Evolutionary conservation across 2,888 invertebrate genomes (phyloP), one percentile per base, ranked within the genome.

Genomic region (Tipula vernalis): DNA sequence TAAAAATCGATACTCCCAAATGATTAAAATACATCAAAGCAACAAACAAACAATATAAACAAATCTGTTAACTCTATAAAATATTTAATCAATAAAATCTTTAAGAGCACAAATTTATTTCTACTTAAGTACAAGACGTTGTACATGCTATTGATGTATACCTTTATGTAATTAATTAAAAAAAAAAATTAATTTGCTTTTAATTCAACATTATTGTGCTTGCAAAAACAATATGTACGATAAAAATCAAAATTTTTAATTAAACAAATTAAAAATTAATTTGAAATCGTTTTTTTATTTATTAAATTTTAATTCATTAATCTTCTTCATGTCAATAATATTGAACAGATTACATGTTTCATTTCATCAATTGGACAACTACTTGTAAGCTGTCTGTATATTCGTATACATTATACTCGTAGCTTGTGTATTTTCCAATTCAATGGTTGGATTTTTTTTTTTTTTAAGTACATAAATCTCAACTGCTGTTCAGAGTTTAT

Each of bases 241-340:
- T 71, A 28, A 71, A 71, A 18, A 71, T 71, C 71, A 71, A 71
- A 71, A 28, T 71, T 71, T 71, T 71, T 71, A 71, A 71, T 71
- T 71, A 71, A 71, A 71, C 71, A 71, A 71, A 71, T 71, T 71
- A 71, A 71, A 71, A 71, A 71, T 71, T 71, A 71, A 71, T 71
- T 71, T 71, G 71, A 28, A 71, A 71, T 28, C 28, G 18, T 71
- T 71, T 71, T 28, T 71, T 71, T 57, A 57, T 57, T 71, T 71
- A 71, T 28, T 57, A 10, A 71, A 71, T 71, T 71, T 71, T 28
- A 71, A 71, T 71, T 71, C 71, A 71, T 71, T 71, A 71, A 71
- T 71, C 71, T 71, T 71, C 71, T 71, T 71, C 71, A 71, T 71
- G 71, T 71, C 71, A 71, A 71, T 71, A 71, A 71, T 71, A 71